phyloP scores from a whole-genome alignment of 1,140 invertebrate species.

The Harlomillsia oculata region DNA sequence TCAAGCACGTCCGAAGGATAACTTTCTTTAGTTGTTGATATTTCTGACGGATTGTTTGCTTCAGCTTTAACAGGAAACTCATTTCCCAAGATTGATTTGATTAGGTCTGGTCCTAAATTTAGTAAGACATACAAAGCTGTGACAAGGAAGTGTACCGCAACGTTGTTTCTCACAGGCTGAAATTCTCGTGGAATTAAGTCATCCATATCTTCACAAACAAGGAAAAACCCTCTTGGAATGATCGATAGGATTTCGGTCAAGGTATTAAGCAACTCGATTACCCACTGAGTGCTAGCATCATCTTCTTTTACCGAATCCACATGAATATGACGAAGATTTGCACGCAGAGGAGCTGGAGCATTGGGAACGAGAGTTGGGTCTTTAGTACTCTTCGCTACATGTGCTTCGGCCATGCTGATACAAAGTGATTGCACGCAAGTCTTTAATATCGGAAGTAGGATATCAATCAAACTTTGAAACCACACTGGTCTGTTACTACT shows the following conservation, averaged over 20 bases:
- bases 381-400: background rate
- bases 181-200: constrained; percentile 25
- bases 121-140: constrained; percentile 31
- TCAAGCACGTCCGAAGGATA: constrained; percentile 10
- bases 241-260: constrained; percentile 30
- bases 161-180: constrained; percentile 26
- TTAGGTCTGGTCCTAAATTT: constrained; percentile 25
- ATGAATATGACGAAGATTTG: background rate
- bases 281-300: constrained; percentile 18
- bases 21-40: too few species aligned
- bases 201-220: constrained; percentile 36
- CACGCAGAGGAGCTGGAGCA: too few species aligned
- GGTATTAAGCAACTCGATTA: constrained; percentile 29
- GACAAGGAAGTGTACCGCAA: constrained; percentile 32
- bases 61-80: background rate
- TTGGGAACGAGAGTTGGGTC: too few species aligned
- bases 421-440: constrained; percentile 32
- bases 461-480: constrained; percentile 31
- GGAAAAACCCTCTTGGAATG: constrained; percentile 33
- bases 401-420: constrained; percentile 5
- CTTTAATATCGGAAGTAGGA: constrained; percentile 33
- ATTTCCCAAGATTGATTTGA: constrained; percentile 14
- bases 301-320: constrained; percentile 1
- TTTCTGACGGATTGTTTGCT: background rate
- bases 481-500: constrained; percentile 29